Conservation (phyloP, 1,140 invertebrate species). For the Cydia splendana region DNA sequence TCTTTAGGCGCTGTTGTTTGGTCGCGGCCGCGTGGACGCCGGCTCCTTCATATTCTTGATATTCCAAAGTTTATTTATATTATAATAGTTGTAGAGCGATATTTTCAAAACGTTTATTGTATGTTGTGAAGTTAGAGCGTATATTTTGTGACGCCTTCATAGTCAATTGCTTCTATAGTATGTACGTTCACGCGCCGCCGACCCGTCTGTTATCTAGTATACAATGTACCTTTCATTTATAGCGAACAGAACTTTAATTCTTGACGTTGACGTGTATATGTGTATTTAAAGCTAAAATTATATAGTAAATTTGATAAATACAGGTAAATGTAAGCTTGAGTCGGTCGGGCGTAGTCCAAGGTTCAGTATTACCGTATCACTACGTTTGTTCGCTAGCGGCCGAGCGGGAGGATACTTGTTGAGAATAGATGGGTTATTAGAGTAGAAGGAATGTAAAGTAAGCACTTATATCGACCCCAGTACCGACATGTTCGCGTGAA, state of each 20-base stretch:
- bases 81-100: conserved; percentile 30
- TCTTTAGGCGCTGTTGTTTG: conserved; percentile 77
- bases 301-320: conserved; percentile 64
- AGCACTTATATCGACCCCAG: conserved; percentile 11
- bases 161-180: conserved; percentile 20
- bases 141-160: conserved; percentile 37
- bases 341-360: conserved; percentile 57
- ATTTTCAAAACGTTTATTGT: conserved; percentile 36
- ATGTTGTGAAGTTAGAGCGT: conserved; percentile 39
- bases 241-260: conserved; percentile 66
- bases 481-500: neutral
- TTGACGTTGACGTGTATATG: conserved; percentile 73
- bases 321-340: conserved; percentile 52
- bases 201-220: conserved; percentile 67
- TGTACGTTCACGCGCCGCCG: conserved; percentile 49
- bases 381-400: neutral
- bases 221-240: conserved; percentile 65
- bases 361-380: neutral
- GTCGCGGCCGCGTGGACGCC: conserved; percentile 53
- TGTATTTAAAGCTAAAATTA: conserved; percentile 68
- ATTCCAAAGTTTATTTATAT: conserved; percentile 32
- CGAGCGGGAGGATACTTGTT: neutral
- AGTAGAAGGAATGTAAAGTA: neutral
- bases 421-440: neutral
- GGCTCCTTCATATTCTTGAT: conserved; percentile 30